These are phyloP conservation scores for Uropsilus gracilis DNA, from an alignment of 2,113 vertebrate genomes.

Conservation along the genomic window DNA sequence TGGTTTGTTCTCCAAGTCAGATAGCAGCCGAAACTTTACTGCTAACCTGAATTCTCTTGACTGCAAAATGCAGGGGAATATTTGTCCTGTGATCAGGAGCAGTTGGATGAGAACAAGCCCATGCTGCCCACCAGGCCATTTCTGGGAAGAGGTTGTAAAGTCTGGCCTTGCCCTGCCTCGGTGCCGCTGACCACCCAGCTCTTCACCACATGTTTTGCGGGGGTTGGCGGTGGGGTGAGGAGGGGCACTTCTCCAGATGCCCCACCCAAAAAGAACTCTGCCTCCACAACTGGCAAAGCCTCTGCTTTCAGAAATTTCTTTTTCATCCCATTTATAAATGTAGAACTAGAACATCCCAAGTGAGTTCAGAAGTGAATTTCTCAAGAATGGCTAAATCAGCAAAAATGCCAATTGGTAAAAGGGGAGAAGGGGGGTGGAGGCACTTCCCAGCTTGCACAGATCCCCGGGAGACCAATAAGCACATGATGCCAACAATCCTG, in stretches of 20 bases:
- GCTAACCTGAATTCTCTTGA: not conserved
- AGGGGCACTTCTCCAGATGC: conserved; percentile 23
- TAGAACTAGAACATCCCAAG: conserved; percentile 15
- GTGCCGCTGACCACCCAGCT: conserved; percentile 47
- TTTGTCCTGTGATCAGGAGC: not conserved
- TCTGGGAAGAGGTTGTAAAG: conserved; percentile 12
- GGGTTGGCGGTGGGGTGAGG: not conserved
- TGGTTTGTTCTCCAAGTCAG: not conserved
- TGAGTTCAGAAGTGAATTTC: conserved; percentile 14
- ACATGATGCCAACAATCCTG: not conserved
- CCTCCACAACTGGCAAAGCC: conserved; percentile 34
- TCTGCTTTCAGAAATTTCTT: conserved; percentile 27
- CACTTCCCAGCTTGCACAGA: not conserved
- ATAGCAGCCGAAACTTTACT: not conserved
- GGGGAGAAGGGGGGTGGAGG: not conserved
- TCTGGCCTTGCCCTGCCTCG: not conserved
- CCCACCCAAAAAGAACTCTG: conserved; percentile 19
- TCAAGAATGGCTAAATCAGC: conserved; percentile 50
- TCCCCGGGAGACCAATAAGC: not conserved
- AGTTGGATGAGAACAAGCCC: not conserved
- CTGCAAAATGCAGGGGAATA: not conserved
- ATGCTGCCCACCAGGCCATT: not conserved
- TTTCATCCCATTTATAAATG: conserved; percentile 6
- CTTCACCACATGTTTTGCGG: not conserved
- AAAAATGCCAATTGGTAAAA: conserved; percentile 58